Evolutionary conservation across 1,140 invertebrate genomes (phyloP), one percentile per base, ranked within the genome.

Genomic region (Lucilia sericata): DNA sequence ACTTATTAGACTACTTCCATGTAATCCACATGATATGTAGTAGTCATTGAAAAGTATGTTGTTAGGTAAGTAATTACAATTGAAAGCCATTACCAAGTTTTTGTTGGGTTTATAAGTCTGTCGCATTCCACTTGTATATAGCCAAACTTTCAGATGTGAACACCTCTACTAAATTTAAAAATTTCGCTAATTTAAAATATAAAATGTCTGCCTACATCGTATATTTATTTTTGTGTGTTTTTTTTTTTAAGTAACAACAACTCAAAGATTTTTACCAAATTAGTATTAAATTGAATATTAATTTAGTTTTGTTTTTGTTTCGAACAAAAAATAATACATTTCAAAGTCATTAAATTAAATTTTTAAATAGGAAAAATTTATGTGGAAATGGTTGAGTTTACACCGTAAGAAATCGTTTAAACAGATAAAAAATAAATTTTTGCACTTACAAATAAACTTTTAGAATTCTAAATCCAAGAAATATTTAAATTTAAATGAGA

Each of bases 201-300:
- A 14, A 30, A 55, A 55, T 55, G 51, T n/a, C 34, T 76, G 74
- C 34, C 30, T 76, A 76, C 36, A 76, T 76, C 34, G 5, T 7
- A 42, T 42, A 42, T 42, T 42, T 42, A 42, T 42, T 42, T 42
- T 42, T 76, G 74, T 76, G 5, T 55, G 7, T 17, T 55, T 55
- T 4, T 17, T 55, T 55, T 4, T n/a, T 17, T 1, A 14, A 55
- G 17, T 17, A 55, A 55, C 12, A 55, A 55, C 51, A 55, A 76
- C 36, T 42, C 25, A 42, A 76, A 76, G 74, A 76, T 76, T 76
- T 47, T 76, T 34, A 76, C 74, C 74, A 76, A 76, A 42, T 76
- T 76, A 30, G 74, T 76, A 76, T 76, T 36, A 76, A 76, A 34
- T 76, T 36, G 74, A 76, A 76, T 76, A 76, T 76, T 76, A 76